Evolutionary conservation across 2,888 invertebrate species (phyloP), one percentile per base, ranked within the genome.

Genomic region (Thereva unica): DNA sequence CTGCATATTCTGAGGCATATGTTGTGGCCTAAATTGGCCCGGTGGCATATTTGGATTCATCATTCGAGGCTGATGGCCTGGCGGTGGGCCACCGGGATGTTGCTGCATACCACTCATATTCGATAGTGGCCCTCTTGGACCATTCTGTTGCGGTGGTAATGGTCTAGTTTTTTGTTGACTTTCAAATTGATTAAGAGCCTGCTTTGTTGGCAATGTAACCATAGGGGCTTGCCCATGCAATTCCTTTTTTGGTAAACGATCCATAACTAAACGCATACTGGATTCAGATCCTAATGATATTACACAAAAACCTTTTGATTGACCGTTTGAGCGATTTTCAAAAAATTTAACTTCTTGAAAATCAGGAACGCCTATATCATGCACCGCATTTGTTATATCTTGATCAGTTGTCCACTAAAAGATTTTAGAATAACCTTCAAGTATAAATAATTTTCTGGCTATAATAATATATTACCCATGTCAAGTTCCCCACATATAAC

Each of bases 311-410:
- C 99, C 96, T 84, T 98, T 98, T 0, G 96, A 97, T 82, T 97
- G 97, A 37, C 98, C 98, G 84, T 98, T 98, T 42, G 96, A 92
- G 75, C 98, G 88, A 84, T 99, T 99, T 83, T 99, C 99, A 83
- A 97, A 97, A 83, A 99, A 99, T 83, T 98, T 98, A 44, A 99
- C 96, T 80, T 99, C 99, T 76, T 96, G 87, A 77, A 99, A 91
- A 83, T 99, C 98, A 66, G 85, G 87, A 5, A 97, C 92, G 55
- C 97, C 97, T 74, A 94, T 85, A 72, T 91, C 90, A 63, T 87
- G 87, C 69, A 97, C 86, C n/a, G 91, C 90, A 83, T 95, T 94
- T 59, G 92, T 90, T 72, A 98, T 90, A 78, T 98, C 97, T 83
- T 94, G 93, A 83, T 96, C 97, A 71, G 96, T 97, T 64, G 97